Evolutionary conservation across 2,113 vertebrate species (phyloP).

Genomic region (Silurus meridionalis): DNA sequence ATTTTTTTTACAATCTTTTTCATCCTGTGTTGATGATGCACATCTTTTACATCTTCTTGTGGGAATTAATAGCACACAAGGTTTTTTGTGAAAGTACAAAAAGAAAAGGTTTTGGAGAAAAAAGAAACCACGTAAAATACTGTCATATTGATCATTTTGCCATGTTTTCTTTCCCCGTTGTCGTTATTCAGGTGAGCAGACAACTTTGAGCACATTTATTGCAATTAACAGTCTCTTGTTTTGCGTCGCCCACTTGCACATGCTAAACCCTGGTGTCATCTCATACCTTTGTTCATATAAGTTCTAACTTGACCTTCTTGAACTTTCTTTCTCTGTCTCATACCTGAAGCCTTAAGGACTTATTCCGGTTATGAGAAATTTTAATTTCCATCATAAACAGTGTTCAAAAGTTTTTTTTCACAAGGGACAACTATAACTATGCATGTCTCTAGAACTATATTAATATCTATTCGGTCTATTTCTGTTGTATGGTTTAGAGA

Average conservation of each 20-base stretch:
- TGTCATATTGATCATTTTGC: background rate
- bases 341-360: background rate
- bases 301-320: background rate
- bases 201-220: background rate
- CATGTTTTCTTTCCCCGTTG: background rate
- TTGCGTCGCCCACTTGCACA: background rate
- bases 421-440: background rate
- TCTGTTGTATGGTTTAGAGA: no score
- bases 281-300: background rate
- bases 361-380: background rate
- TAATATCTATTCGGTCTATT: no score
- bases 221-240: background rate
- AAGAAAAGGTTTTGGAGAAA: background rate
- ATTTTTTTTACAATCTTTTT: background rate
- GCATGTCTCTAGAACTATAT: no score
- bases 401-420: background rate
- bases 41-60: background rate
- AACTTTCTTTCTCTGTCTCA: background rate
- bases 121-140: background rate
- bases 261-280: background rate
- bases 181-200: background rate
- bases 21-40: background rate
- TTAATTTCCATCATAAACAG: background rate
- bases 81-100: background rate
- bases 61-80: conserved; percentile 11